phyloP scores from a whole-genome alignment of 2,797 vertebrate species.

The Channallabes apus region DNA sequence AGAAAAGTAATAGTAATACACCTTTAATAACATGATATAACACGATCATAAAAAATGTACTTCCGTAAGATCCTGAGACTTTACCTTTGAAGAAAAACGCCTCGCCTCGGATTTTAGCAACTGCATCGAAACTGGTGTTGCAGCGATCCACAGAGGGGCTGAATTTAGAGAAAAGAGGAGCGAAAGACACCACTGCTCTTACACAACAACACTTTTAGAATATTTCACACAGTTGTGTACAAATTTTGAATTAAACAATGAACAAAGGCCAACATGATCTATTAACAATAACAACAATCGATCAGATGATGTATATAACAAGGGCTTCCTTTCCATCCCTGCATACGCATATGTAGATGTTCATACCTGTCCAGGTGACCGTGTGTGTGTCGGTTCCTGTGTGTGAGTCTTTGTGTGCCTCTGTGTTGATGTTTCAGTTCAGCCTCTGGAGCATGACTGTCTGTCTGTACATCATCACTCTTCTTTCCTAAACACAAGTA shows the following conservation, averaged over 20 bases:
- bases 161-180: constrained; percentile 7
- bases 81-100: constrained; percentile 80
- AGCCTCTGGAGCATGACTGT: constrained; percentile 48
- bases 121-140: constrained; percentile 72
- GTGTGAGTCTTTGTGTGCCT: constrained; percentile 55
- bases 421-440: constrained; percentile 49
- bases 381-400: constrained; percentile 51
- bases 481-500: constrained; percentile 62
- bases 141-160: constrained; percentile 68
- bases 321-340: neutral
- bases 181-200: neutral
- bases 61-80: neutral
- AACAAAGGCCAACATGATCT: neutral
- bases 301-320: neutral
- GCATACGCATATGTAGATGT: no score
- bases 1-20: neutral
- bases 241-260: neutral
- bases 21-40: neutral
- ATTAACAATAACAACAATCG: neutral
- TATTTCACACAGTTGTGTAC: neutral
- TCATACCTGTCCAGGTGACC: constrained; percentile 55
- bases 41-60: no score
- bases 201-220: neutral
- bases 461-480: constrained; percentile 58
- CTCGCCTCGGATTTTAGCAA: constrained; percentile 75